phyloP scores from a whole-genome alignment of 2,888 invertebrate species.

The Callimorpha dominula region DNA sequence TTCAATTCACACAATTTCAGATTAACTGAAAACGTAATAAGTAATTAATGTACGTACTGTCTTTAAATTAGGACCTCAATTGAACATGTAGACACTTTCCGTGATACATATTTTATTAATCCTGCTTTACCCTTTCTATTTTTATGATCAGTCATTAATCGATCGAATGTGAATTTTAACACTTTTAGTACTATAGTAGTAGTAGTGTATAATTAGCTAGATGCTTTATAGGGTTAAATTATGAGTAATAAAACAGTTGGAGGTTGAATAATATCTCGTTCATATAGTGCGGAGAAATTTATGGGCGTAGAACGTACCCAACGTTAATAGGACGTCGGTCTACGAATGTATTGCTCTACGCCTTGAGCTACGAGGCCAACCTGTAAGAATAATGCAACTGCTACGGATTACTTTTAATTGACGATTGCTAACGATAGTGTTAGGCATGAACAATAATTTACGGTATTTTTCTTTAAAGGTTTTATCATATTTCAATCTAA shows the following conservation, averaged over 20 bases:
- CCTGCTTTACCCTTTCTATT: background rate
- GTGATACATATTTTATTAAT: background rate
- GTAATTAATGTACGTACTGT: background rate
- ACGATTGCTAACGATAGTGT: background rate
- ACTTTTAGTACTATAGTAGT: background rate
- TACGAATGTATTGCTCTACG: constrained; percentile 18
- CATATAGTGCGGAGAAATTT: constrained; percentile 28
- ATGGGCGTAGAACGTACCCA: constrained; percentile 26
- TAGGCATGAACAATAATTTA: no score
- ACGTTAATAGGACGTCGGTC: constrained; percentile 24
- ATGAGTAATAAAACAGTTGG: constrained; percentile 32
- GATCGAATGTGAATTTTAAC: constrained; percentile 8
- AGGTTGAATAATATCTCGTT: constrained; percentile 30
- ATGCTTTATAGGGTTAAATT: constrained; percentile 26
- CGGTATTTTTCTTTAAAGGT: background rate
- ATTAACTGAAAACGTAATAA: background rate
- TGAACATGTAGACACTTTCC: background rate
- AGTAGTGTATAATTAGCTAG: constrained; percentile 25
- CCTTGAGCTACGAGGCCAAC: background rate
- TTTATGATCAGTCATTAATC: background rate
- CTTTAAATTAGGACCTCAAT: no score
- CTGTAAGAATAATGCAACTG: background rate
- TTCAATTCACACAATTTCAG: background rate
- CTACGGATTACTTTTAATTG: constrained; percentile 2
- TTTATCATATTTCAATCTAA: no score